A percentile compares a stretch with the other conserved stretches of the same genome.
Evolutionary conservation across 37 sponge, comb jelly and placozoan species (phyloP).

Genomic region (Aphrocallistes beatrix): DNA sequence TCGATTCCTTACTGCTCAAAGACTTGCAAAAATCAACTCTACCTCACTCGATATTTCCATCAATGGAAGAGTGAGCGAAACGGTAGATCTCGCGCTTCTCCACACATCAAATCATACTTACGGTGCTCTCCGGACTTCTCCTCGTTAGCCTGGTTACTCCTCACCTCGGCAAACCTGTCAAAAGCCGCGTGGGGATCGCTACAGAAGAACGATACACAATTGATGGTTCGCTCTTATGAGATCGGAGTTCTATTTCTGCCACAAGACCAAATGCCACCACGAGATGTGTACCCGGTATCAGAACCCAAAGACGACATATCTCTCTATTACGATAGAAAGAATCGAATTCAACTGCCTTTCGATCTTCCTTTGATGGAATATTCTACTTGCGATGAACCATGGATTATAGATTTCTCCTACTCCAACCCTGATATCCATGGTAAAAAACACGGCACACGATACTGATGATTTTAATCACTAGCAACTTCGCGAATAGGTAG

Average conservation of each 20-base stretch:
- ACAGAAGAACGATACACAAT: conserved; percentile 66
- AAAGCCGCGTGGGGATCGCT: conserved; percentile 93
- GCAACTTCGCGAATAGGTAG: too few relatives aligned
- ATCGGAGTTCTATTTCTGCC: conserved; percentile 72
- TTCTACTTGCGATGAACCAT: conserved; percentile 21
- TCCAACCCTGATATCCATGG: conserved; percentile 26
- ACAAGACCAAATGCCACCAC: conserved; percentile 24
- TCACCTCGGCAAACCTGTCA: conserved; percentile 88
- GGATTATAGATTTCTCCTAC: conserved; percentile 25
- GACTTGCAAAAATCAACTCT: conserved; percentile 64
- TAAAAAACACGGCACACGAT: too few relatives aligned
- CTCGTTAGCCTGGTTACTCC: conserved; percentile 67
- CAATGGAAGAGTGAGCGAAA: conserved; percentile 57
- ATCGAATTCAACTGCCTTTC: conserved; percentile 17
- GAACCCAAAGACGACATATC: conserved; percentile 13
- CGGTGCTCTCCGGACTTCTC: conserved; percentile 58
- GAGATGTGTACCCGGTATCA: not conserved
- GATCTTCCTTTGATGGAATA: conserved; percentile 18
- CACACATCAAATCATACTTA: conserved; percentile 89
- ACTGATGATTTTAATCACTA: too few relatives aligned
- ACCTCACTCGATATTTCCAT: conserved; percentile 40
- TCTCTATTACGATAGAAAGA: not conserved
- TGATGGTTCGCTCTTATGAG: conserved; percentile 73
- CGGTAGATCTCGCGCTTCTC: conserved; percentile 69
- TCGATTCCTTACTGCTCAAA: conserved; percentile 62